Evolutionary conservation across 2,113 vertebrate species (phyloP), one percentile per base, ranked within the genome.

Genomic region (Phalacrocorax carbo): DNA sequence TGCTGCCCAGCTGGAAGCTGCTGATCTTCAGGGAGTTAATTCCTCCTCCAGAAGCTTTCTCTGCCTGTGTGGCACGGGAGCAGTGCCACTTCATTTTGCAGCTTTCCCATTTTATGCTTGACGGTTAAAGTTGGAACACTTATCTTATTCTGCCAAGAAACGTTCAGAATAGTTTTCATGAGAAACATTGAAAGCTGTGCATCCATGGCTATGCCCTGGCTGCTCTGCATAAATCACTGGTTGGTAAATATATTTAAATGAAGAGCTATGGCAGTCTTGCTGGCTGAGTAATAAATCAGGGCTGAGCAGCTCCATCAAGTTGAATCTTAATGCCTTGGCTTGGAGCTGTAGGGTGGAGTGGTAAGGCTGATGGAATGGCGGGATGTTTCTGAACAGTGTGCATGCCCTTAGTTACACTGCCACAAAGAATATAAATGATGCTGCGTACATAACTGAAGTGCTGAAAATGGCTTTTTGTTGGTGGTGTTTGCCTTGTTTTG

Each of bases 351-450:
- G 94, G 92, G 92, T 84, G 88, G 76, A 69, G 94, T 88, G 69
- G 85, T 81, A 11, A 90, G 82, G 83, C 86, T 34, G 64, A 70
- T 38, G 88, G 90, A 88, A 90, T 11, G 7, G 72, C 3, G 2
- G 61, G 73, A 94, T 92, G 91, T 94, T 97, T 94, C 94, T 91
- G 94, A 96, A 91, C 86, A 79, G 57, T 85, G 93, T 72, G 77
- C 84, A 57, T 91, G 94, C 86, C 88, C 96, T 95, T 96, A 92
- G 95, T 94, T 96, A 96, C 77, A 0, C 91, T 82, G 91, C 52
- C 94, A 82, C 83, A 49, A 15, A 58, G 94, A 86, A n/a, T 72
- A 79, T 84, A 89, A 96, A 94, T 27, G 61, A 65, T 91, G 86
- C 91, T 86, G 83, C 34, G 4, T 79, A 48, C 2, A 0, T 87